Conservation (phyloP, 2,113 vertebrate species). For the Poeciliopsis turrubarensis region DNA sequence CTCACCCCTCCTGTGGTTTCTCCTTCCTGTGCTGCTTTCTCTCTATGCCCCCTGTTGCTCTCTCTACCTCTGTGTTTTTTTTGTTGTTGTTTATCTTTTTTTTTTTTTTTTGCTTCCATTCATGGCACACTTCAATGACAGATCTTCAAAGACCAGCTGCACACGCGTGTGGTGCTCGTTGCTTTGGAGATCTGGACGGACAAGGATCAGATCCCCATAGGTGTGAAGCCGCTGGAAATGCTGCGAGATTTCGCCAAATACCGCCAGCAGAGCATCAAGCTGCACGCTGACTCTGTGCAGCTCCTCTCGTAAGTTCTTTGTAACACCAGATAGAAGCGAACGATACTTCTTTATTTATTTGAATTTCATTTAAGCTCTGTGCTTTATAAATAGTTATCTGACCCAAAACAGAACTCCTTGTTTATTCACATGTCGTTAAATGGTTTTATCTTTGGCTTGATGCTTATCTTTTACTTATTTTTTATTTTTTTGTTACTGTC, state of each 20-base stretch:
- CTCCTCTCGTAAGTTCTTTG: conserved; percentile 89
- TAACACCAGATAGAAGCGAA: no score
- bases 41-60: conserved; percentile 9
- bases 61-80: conserved; percentile 22
- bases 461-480: conserved; percentile 28
- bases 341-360: neutral
- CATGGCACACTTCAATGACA: conserved; percentile 63
- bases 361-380: no score
- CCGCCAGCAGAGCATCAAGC: conserved; percentile 90
- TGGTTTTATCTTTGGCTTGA: conserved; percentile 7
- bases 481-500: conserved; percentile 25
- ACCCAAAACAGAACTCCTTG: neutral
- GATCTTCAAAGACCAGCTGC: conserved; percentile 97
- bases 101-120: conserved; percentile 34
- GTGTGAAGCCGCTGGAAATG: conserved; percentile 89
- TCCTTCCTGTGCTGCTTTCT: neutral
- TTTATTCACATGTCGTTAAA: neutral
- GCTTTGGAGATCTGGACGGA: conserved; percentile 97
- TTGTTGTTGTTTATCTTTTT: conserved; percentile 16
- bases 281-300: conserved; percentile 92
- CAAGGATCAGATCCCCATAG: conserved; percentile 89
- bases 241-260: conserved; percentile 94
- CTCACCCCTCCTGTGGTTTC: conserved; percentile 62
- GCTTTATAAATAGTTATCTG: neutral
- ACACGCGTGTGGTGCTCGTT: conserved; percentile 95